phyloP scores from a whole-genome alignment of 2,888 invertebrate species.

The Platycheirus albimanus region DNA sequence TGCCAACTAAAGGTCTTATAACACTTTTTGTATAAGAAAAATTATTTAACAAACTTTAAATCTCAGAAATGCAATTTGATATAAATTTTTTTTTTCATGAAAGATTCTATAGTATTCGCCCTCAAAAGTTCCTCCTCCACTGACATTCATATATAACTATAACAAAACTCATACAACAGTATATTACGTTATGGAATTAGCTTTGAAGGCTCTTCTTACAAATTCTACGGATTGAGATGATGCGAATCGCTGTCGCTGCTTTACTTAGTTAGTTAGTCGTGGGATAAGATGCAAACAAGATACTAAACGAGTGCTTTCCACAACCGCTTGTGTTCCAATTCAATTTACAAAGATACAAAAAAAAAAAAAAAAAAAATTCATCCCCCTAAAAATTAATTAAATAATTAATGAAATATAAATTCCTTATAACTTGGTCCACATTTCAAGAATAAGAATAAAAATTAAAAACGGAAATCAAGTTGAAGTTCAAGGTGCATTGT shows the following conservation, averaged over 20 bases:
- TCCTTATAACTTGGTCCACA: background rate
- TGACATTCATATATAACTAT: conserved; percentile 18
- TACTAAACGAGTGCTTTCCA: conserved; percentile 32
- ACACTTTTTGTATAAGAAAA: too few species aligned
- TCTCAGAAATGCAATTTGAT: too few species aligned
- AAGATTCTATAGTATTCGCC: too few species aligned
- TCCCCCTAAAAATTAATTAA: conserved; percentile 15
- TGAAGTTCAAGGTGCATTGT: conserved; percentile 44
- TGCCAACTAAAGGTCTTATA: too few species aligned
- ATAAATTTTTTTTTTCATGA: too few species aligned
- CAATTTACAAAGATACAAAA: conserved; percentile 4
- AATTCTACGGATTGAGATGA: conserved; percentile 72
- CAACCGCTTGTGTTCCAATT: conserved; percentile 11
- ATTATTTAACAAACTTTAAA: too few species aligned
- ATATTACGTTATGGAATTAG: conserved; percentile 74
- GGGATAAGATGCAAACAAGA: conserved; percentile 62
- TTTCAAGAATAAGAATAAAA: too few species aligned
- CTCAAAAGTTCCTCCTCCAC: conserved; percentile 32
- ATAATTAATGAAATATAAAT: conserved; percentile 13
- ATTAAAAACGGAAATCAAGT: conserved; percentile 16
- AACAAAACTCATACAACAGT: conserved; percentile 21
- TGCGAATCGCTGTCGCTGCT: conserved; percentile 65
- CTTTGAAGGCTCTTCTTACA: conserved; percentile 77
- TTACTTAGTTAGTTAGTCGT: conserved; percentile 57
- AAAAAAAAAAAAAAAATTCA: background rate